These are phyloP conservation scores for Scaptomyza caliginosa DNA, from an alignment of 2,888 invertebrate genomes.

Conservation along the genomic window DNA sequence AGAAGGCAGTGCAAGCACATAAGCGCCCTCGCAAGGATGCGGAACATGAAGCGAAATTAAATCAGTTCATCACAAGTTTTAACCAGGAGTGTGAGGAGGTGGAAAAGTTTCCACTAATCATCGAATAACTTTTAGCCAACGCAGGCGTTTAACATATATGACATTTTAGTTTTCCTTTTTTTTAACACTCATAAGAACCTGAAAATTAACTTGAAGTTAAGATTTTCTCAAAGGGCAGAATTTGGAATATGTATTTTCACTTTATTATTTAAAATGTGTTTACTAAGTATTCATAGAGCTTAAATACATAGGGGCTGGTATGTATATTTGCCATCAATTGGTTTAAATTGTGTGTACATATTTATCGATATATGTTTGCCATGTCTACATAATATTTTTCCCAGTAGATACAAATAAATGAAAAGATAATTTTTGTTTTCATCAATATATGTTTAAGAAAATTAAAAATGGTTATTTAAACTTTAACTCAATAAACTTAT, in stretches of 20 bases:
- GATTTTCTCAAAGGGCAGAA: not conserved
- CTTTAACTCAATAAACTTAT: not conserved
- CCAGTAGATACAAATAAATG: not conserved
- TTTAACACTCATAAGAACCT: not conserved
- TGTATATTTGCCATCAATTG: not conserved
- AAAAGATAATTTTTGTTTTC: not conserved
- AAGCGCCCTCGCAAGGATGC: constrained; percentile 58
- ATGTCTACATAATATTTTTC: not conserved
- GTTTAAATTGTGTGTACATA: not conserved
- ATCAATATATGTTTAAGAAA: not conserved
- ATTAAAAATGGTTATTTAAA: not conserved
- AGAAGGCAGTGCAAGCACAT: constrained; percentile 35
- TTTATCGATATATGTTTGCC: not conserved
- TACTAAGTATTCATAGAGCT: not conserved
- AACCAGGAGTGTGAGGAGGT: constrained; percentile 81
- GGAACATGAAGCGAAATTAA: constrained; percentile 57
- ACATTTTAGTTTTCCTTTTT: not conserved
- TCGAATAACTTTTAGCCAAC: constrained; percentile 64
- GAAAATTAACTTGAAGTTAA: constrained; percentile 19
- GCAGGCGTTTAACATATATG: not conserved
- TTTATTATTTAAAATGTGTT: not conserved
- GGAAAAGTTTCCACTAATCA: constrained; percentile 74
- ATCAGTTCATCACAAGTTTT: constrained; percentile 77
- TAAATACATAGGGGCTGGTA: not conserved
- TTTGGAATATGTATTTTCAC: not conserved